These are phyloP conservation scores for Labeo catla DNA, from an alignment of 2,113 vertebrate genomes.

Conservation along the genomic window DNA sequence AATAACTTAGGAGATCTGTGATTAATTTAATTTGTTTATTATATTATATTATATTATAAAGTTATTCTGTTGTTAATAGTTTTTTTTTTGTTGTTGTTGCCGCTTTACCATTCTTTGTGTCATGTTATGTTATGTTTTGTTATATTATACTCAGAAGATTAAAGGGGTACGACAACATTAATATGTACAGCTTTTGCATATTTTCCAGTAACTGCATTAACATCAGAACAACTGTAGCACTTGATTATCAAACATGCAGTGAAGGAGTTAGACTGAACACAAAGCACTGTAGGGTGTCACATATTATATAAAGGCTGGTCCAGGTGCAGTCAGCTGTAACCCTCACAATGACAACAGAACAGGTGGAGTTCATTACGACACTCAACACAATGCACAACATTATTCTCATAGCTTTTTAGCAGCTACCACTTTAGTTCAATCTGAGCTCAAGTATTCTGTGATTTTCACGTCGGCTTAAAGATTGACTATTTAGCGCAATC, in stretches of 20 bases:
- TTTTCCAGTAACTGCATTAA: not conserved
- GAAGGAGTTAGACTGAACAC: not conserved
- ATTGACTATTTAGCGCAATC: conserved; percentile 65
- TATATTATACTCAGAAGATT: too few relatives aligned
- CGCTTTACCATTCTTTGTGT: too few relatives aligned
- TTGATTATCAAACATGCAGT: too few relatives aligned
- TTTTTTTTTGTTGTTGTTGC: too few relatives aligned
- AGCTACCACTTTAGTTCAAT: not conserved
- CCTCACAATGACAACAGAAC: not conserved
- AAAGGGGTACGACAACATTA: too few relatives aligned
- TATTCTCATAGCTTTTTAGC: not conserved
- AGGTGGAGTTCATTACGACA: not conserved
- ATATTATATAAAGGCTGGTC: too few relatives aligned
- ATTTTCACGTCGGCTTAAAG: conserved; percentile 65
- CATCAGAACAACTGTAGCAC: not conserved
- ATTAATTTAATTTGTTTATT: too few relatives aligned
- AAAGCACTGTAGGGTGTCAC: not conserved
- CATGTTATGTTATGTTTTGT: too few relatives aligned
- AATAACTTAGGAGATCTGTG: too few relatives aligned
- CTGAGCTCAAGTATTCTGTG: not conserved
- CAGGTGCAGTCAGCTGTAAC: not conserved
- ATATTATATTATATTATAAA: too few relatives aligned
- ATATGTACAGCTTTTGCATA: not conserved
- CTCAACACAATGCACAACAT: not conserved
- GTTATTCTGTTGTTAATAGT: too few relatives aligned